phyloP scores from a whole-genome alignment of 2,113 vertebrate species.

The Pseudorasbora parva region DNA sequence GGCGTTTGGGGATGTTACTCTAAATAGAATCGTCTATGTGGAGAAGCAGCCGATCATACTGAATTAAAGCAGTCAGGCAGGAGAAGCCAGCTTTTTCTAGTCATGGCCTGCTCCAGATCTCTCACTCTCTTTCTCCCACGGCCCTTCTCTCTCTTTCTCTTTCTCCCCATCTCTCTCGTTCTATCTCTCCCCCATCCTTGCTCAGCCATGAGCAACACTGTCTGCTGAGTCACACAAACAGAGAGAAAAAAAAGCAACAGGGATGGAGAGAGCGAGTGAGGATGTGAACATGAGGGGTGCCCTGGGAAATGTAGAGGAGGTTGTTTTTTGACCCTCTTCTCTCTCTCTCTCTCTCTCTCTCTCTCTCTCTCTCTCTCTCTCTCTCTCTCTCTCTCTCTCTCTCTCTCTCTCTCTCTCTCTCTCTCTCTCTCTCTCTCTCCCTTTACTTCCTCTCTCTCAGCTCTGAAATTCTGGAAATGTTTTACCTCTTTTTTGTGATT shows the following conservation, averaged over 20 bases:
- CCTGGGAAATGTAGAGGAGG: conserved; percentile 38
- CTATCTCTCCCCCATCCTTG: background rate
- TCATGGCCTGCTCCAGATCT: conserved; percentile 14
- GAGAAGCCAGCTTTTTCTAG: conserved; percentile 37
- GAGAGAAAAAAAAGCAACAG: background rate
- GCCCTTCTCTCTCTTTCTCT: conserved; percentile 22
- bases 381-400: no score
- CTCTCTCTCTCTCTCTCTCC: background rate
- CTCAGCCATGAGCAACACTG: conserved; percentile 32
- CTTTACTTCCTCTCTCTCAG: background rate
- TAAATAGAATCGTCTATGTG: conserved; percentile 38
- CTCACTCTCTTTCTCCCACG: conserved; percentile 35
- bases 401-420: no score
- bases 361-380: no score
- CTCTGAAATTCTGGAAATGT: background rate
- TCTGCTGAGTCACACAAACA: conserved; percentile 46
- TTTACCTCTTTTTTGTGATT: background rate
- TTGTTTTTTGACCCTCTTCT: conserved; percentile 36
- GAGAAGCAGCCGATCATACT: conserved; percentile 35
- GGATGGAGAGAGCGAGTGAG: background rate
- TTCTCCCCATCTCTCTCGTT: background rate
- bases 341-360: background rate
- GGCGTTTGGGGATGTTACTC: conserved; percentile 16
- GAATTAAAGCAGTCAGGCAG: conserved; percentile 35
- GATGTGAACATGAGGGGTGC: conserved; percentile 22